Conservation (phyloP, 2,888 invertebrate species). For the Limnephilus rhombicus region DNA sequence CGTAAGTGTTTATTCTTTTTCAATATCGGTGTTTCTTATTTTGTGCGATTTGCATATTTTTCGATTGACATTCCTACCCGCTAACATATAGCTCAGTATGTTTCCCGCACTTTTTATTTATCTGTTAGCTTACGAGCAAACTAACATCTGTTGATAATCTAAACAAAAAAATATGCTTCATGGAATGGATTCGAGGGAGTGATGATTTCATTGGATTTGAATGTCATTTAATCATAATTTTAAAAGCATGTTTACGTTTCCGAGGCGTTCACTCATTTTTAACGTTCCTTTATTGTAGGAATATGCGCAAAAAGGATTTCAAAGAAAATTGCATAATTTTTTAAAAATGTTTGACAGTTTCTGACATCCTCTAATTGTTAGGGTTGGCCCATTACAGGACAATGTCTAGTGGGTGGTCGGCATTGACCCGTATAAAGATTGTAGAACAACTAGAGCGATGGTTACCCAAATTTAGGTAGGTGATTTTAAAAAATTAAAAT, state of each 20-base stretch:
- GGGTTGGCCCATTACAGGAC: neutral
- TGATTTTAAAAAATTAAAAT: no score
- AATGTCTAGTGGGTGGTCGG: neutral
- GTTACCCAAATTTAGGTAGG: no score
- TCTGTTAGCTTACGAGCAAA: neutral
- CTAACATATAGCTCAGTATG: neutral
- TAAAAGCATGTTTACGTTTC: neutral
- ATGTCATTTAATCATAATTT: neutral
- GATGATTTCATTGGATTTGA: neutral
- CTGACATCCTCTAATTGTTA: constrained; percentile 1
- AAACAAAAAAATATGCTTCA: constrained; percentile 1
- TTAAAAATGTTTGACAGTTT: neutral
- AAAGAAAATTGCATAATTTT: neutral
- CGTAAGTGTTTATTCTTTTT: constrained; percentile 80
- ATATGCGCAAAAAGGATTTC: neutral
- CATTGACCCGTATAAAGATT: neutral
- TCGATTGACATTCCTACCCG: neutral
- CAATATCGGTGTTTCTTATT: constrained; percentile 70
- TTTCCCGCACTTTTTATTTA: neutral
- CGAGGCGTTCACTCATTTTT: neutral
- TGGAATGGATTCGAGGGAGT: neutral
- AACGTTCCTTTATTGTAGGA: neutral
- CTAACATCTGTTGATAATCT: constrained; percentile 1
- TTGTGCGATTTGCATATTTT: neutral
- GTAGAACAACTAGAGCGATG: no score